A percentile compares a stretch with the other conserved stretches of the same genome.
These are phyloP conservation scores for Trachelus iudaicus DNA, from an alignment of 2,888 invertebrate genomes.

Conservation along the genomic window DNA sequence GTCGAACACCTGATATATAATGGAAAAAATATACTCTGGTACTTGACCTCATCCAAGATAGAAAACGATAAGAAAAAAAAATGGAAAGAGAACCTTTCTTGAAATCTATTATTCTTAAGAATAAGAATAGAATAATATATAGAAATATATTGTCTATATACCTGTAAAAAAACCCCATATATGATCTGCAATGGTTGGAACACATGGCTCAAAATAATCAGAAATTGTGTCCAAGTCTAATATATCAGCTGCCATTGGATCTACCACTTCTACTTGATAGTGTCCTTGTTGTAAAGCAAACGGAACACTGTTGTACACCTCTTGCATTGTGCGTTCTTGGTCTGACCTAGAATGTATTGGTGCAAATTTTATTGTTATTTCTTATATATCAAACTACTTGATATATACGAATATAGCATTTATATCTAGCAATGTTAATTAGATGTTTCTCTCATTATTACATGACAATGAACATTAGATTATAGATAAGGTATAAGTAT, in stretches of 20 bases:
- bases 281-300: constrained; percentile 76
- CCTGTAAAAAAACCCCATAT: constrained; percentile 86
- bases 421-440: not conserved
- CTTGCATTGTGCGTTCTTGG: constrained; percentile 81
- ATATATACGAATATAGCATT: not conserved
- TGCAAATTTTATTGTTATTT: constrained; percentile 1
- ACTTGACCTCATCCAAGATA: not conserved
- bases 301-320: constrained; percentile 83
- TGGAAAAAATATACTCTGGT: not conserved
- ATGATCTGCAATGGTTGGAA: constrained; percentile 81
- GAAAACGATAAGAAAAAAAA: not conserved
- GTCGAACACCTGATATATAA: constrained; percentile 73
- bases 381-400: not conserved
- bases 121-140: too few species aligned
- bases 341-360: constrained; percentile 70
- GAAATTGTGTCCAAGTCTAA: constrained; percentile 85
- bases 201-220: constrained; percentile 83
- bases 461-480: not conserved
- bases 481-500: not conserved
- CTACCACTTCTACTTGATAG: constrained; percentile 78
- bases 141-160: not conserved
- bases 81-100: not conserved
- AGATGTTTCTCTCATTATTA: not conserved
- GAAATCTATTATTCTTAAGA: too few species aligned
- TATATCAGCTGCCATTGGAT: constrained; percentile 79